A percentile compares a stretch with the other conserved stretches of the same genome.
phyloP scores from a whole-genome alignment of 2,888 invertebrate genomes.

The Heliconius ethilla region DNA sequence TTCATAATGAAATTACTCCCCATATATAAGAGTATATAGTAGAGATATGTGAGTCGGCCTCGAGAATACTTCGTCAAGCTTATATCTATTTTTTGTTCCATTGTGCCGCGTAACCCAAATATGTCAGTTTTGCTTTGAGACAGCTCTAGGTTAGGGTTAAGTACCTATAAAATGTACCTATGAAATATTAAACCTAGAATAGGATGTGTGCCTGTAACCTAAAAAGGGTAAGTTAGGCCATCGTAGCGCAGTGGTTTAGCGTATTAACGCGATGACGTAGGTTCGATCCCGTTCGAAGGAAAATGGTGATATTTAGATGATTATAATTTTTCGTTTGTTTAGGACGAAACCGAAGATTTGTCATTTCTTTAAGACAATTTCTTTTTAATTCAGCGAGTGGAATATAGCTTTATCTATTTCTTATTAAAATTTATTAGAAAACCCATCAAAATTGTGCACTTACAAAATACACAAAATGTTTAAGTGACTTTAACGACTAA shows the following conservation, averaged over 20 bases:
- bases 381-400: too few relatives aligned
- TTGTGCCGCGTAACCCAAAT: constrained; percentile 45
- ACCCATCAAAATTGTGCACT: neutral
- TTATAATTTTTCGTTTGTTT: neutral
- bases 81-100: constrained; percentile 42
- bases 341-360: too few relatives aligned
- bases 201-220: neutral
- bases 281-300: neutral
- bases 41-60: constrained; percentile 19
- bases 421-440: too few relatives aligned
- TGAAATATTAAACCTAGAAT: constrained; percentile 4
- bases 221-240: neutral
- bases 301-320: neutral
- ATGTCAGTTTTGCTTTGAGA: constrained; percentile 40
- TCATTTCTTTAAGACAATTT: too few relatives aligned
- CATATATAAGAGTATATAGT: neutral
- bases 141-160: constrained; percentile 38
- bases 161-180: constrained; percentile 29
- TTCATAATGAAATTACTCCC: constrained; percentile 11
- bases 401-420: too few relatives aligned
- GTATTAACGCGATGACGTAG: too few relatives aligned
- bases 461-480: neutral
- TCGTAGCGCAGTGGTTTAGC: neutral
- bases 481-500: neutral
- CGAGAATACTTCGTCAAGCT: constrained; percentile 34